These are phyloP conservation scores for Oceanites oceanicus DNA, from an alignment of 2,113 vertebrate species.

Conservation along the genomic window DNA sequence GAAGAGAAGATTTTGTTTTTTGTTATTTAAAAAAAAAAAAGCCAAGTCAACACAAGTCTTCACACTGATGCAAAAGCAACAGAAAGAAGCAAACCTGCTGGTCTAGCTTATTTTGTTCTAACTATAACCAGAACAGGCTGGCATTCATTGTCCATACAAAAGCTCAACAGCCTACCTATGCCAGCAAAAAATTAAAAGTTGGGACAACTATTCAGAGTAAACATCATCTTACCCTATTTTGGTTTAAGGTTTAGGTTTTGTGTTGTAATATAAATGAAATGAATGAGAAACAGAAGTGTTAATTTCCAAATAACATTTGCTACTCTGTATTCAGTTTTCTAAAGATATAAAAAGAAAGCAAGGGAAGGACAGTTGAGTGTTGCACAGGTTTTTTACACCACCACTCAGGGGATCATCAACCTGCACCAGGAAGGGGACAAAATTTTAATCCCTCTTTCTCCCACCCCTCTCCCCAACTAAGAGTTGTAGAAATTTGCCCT, in stretches of 20 bases:
- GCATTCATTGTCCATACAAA: not conserved
- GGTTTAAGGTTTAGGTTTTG: not conserved
- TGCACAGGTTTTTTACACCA: not conserved
- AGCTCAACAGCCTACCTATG: not conserved
- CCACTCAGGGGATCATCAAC: not conserved
- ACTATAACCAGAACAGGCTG: conserved; percentile 9
- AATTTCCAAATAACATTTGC: not conserved
- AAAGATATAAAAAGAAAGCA: not conserved
- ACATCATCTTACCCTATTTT: not conserved
- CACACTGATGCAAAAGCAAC: not conserved
- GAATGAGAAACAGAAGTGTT: not conserved
- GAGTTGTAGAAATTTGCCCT: not conserved
- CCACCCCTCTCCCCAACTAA: accelerated
- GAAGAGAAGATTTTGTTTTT: not conserved
- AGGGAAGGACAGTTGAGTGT: not conserved
- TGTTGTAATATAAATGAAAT: not conserved
- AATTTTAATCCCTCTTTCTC: not conserved
- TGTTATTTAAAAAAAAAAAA: conserved; percentile 4
- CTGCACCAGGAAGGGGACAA: not conserved
- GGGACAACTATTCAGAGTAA: not conserved
- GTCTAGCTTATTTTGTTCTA: conserved; percentile 34
- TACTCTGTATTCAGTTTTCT: not conserved
- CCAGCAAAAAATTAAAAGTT: conserved; percentile 11
- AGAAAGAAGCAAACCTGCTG: conserved; percentile 39
- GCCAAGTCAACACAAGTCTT: conserved; percentile 33